Conservation (phyloP, 2,888 invertebrate species). For the Leptothorax acervorum region DNA sequence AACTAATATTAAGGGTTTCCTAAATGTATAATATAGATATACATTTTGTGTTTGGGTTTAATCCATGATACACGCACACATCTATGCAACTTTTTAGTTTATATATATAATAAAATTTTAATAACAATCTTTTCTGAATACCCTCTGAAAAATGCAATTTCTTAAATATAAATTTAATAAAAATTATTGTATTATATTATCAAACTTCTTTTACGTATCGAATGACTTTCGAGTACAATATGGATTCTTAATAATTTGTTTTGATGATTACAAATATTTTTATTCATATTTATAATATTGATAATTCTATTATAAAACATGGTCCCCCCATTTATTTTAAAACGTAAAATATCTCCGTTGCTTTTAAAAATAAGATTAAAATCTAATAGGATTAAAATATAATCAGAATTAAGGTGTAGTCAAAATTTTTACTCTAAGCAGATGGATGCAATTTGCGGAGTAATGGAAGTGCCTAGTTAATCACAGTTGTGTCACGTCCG, state of each 20-base stretch:
- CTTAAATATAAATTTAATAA: not conserved
- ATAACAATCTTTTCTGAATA: not conserved
- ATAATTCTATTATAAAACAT: not conserved
- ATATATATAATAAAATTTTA: not conserved
- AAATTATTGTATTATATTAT: not conserved
- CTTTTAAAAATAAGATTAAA: not conserved
- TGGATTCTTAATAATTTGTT: not conserved
- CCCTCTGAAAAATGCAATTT: not conserved
- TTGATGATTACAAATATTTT: not conserved
- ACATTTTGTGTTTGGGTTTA: not conserved
- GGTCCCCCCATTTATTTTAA: not conserved
- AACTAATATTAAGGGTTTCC: not conserved
- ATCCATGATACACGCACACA: not conserved
- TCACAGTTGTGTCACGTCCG: not conserved
- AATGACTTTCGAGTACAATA: not conserved
- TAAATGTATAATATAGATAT: slow-evolving; percentile 1
- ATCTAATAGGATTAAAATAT: not conserved
- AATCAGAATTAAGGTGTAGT: not conserved
- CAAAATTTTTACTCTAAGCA: not conserved
- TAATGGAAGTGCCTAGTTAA: not conserved
- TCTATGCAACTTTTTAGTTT: not conserved
- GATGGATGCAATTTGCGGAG: not conserved
- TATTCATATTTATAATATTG: not conserved
- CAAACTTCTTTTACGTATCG: not conserved
- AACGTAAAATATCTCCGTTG: not conserved